Evolutionary conservation across 2,888 invertebrate genomes (phyloP).

Genomic region (Rhingia campestris): DNA sequence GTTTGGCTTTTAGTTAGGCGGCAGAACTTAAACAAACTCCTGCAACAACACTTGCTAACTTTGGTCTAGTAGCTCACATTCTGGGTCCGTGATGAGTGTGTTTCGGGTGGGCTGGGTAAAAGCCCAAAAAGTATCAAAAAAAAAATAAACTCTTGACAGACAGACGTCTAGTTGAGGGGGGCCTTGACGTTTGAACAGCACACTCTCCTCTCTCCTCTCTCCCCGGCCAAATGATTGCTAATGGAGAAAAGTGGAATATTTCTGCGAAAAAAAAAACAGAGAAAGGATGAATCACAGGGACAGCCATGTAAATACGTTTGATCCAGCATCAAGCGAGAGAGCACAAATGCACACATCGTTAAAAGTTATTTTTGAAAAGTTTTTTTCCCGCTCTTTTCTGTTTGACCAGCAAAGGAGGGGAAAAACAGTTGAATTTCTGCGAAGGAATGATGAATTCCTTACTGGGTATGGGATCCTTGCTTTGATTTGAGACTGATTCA

Average conservation of each 20-base stretch:
- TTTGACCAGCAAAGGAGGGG: neutral
- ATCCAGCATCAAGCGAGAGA: neutral
- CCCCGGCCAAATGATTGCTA: slow-evolving; percentile 36
- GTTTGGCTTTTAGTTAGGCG: slow-evolving; percentile 68
- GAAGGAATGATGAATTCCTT: slow-evolving; percentile 4
- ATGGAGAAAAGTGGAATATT: slow-evolving; percentile 26
- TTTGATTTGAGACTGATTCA: slow-evolving; percentile 31
- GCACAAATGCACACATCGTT: slow-evolving; percentile 58
- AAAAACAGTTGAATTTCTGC: neutral
- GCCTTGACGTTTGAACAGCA: slow-evolving; percentile 32
- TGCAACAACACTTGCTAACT: slow-evolving; percentile 49
- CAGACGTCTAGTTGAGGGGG: slow-evolving; percentile 12
- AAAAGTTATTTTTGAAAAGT: slow-evolving; percentile 40
- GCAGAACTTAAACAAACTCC: slow-evolving; percentile 69
- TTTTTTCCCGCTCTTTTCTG: neutral
- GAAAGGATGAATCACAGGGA: slow-evolving; percentile 10
- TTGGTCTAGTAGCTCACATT: slow-evolving; percentile 34
- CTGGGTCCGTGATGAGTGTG: neutral
- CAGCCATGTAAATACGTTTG: slow-evolving; percentile 42
- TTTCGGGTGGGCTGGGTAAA: neutral
- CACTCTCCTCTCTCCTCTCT: slow-evolving; percentile 10
- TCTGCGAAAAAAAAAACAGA: neutral
- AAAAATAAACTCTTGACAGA: slow-evolving; percentile 13
- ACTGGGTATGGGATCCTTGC: neutral
- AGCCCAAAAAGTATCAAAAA: neutral